These are phyloP conservation scores for Centrocercus urophasianus DNA, from an alignment of 2,113 vertebrate genomes.

Conservation along the genomic window DNA sequence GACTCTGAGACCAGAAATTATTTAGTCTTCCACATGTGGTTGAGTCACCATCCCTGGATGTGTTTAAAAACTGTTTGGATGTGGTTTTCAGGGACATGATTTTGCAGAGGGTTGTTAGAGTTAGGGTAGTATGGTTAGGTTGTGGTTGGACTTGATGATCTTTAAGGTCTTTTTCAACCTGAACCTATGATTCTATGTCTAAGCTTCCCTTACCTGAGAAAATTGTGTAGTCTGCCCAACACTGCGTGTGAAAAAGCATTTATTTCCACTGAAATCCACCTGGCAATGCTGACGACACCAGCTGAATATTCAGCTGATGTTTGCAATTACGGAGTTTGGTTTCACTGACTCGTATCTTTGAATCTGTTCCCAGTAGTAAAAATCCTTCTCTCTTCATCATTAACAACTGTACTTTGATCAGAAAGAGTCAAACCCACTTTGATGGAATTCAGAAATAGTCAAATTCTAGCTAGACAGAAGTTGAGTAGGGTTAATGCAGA, in stretches of 20 bases:
- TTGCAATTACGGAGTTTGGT: background rate
- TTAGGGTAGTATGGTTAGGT: too few species aligned
- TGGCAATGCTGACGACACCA: background rate
- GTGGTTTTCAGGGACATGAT: too few species aligned
- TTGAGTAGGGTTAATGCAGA: background rate
- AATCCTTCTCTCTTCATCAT: background rate
- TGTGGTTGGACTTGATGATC: too few species aligned
- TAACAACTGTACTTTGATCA: background rate
- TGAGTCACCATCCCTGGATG: too few species aligned
- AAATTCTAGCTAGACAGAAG: background rate
- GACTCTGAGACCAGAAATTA: background rate
- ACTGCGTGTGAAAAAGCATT: background rate
- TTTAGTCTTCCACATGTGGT: background rate
- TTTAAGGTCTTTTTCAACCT: too few species aligned
- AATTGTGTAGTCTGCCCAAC: background rate
- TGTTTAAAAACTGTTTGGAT: too few species aligned
- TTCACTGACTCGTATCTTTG: background rate
- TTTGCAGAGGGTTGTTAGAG: too few species aligned
- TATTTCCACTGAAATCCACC: slow-evolving; percentile 3
- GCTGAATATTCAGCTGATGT: background rate
- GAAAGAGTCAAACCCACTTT: background rate
- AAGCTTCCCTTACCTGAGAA: background rate
- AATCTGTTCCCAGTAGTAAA: background rate
- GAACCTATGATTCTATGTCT: background rate
- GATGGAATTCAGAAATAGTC: background rate